Conservation (phyloP, 2,113 vertebrate species). For the Corvus cornix region DNA sequence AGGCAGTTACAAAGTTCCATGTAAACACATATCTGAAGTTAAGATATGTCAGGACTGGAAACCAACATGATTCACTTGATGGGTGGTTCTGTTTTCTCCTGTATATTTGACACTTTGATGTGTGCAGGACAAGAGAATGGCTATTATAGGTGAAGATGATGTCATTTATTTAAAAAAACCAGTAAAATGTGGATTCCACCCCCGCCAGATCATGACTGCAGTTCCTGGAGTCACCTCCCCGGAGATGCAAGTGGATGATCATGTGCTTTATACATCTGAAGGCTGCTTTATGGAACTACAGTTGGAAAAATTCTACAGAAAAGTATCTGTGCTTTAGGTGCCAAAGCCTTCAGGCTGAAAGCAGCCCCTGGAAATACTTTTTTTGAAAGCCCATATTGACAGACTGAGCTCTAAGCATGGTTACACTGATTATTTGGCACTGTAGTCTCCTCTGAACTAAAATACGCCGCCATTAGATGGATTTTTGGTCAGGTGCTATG, state of each 20-base stretch:
- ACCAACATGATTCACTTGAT: neutral
- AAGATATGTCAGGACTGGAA: neutral
- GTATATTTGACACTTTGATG: neutral
- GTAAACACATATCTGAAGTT: neutral
- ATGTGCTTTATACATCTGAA: neutral
- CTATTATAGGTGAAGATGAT: neutral
- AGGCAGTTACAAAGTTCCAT: neutral
- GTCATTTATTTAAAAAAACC: neutral
- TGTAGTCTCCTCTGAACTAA: slow-evolving; percentile 1
- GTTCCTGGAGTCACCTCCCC: neutral
- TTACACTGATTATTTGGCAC: slow-evolving; percentile 49
- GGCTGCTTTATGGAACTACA: neutral
- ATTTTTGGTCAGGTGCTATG: slow-evolving; percentile 27
- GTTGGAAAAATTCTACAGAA: slow-evolving; percentile 6
- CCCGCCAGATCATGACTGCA: neutral
- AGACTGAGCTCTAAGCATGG: slow-evolving; percentile 38
- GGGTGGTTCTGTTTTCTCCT: neutral
- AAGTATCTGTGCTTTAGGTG: neutral
- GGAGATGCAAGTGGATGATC: neutral
- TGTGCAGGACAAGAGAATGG: neutral
- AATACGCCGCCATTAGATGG: neutral
- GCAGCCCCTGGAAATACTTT: neutral
- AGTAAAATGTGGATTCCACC: neutral
- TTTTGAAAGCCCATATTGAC: slow-evolving; percentile 37
- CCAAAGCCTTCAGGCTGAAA: neutral